Evolutionary conservation across 2,113 vertebrate genomes (phyloP).

Genomic region (Pardalotus punctatus): DNA sequence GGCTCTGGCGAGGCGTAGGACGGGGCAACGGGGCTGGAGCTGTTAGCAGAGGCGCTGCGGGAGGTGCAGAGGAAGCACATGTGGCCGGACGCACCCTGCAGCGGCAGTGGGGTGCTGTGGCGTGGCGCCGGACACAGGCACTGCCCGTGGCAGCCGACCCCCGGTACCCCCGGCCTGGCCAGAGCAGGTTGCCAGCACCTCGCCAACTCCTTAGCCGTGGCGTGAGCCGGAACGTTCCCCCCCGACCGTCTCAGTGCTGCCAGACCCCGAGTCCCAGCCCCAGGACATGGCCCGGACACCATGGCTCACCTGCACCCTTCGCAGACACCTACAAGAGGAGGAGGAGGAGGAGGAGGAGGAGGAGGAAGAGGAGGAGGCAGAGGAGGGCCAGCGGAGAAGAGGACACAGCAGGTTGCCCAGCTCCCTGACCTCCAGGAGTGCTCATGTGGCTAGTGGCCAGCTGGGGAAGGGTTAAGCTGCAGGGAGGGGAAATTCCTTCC

Average conservation of each 20-base stretch:
- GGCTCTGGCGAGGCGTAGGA: rapidly evolving
- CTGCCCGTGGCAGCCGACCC: rapidly evolving
- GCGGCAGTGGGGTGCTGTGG: neutral
- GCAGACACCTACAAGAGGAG: neutral
- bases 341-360: neutral
- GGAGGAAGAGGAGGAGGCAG: neutral
- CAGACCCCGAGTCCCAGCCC: rapidly evolving
- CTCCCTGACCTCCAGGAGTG: neutral
- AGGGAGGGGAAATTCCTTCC: slow-evolving; percentile 57
- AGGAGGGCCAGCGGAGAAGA: neutral
- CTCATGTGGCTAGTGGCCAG: neutral
- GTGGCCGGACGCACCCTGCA: neutral
- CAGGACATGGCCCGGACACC: rapidly evolving
- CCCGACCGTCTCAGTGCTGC: rapidly evolving
- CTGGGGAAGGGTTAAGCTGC: slow-evolving; percentile 35
- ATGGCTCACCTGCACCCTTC: neutral
- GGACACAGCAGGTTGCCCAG: neutral
- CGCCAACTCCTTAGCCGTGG: rapidly evolving
- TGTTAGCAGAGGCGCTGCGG: rapidly evolving
- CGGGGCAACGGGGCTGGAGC: neutral
- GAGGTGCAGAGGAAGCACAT: rapidly evolving
- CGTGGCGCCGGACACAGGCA: rapidly evolving
- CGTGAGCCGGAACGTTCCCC: rapidly evolving
- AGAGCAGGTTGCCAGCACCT: rapidly evolving
- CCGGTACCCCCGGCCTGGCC: rapidly evolving